These are phyloP conservation scores for Pentamera pediparva DNA, from an alignment of 53 echinoderm and acorn worm species.

Conservation along the genomic window DNA sequence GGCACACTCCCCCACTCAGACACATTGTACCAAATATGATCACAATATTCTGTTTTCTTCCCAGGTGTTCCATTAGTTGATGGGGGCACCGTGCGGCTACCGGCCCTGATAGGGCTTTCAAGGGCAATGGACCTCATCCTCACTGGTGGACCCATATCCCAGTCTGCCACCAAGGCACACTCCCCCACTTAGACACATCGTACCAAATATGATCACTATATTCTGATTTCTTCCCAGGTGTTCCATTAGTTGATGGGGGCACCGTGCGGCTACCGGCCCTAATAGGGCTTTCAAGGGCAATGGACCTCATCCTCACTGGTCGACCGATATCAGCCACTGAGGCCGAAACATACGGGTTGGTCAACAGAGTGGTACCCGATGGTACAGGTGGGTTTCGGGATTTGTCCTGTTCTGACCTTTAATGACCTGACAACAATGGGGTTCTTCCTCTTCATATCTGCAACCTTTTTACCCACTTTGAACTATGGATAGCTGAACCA, in stretches of 20 bases:
- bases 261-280: slow-evolving; percentile 79
- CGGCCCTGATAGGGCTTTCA: slow-evolving; percentile 78
- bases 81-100: slow-evolving; percentile 87
- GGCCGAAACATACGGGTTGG: slow-evolving; percentile 75
- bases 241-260: slow-evolving; percentile 86
- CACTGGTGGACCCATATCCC: slow-evolving; percentile 55
- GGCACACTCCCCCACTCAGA: too few relatives aligned
- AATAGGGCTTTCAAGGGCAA: slow-evolving; percentile 83
- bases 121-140: slow-evolving; percentile 78
- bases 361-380: slow-evolving; percentile 81
- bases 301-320: slow-evolving; percentile 87
- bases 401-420: too few relatives aligned
- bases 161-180: not conserved
- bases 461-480: too few relatives aligned
- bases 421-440: too few relatives aligned
- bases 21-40: too few relatives aligned
- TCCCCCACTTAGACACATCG: too few relatives aligned
- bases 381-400: slow-evolving; percentile 67
- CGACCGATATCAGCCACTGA: slow-evolving; percentile 77
- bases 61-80: slow-evolving; percentile 86
- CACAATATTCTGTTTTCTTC: not conserved
- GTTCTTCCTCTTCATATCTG: too few relatives aligned
- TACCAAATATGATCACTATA: too few relatives aligned
- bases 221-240: slow-evolving; percentile 36
- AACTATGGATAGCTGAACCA: too few relatives aligned